A percentile compares a stretch with the other conserved stretches of the same genome.
Evolutionary conservation across 2,888 invertebrate genomes (phyloP).

Genomic region (Drosophila pseudotakahashii): DNA sequence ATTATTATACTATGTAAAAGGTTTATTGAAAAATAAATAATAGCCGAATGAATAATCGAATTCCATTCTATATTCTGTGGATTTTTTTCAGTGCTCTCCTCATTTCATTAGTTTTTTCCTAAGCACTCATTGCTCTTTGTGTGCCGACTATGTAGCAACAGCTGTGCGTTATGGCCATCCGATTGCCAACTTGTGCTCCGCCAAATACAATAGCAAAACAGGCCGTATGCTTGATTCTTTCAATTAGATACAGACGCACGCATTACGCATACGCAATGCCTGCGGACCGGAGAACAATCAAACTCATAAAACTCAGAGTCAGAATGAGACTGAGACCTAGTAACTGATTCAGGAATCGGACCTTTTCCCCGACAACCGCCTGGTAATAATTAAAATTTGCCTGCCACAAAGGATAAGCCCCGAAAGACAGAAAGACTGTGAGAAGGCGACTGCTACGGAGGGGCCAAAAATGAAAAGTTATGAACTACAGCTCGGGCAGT

Average conservation of each 20-base stretch:
- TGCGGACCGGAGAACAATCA: slow-evolving; percentile 44
- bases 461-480: slow-evolving; percentile 44
- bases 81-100: neutral
- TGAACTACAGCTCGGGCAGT: slow-evolving; percentile 55
- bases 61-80: too few relatives aligned
- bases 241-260: slow-evolving; percentile 69
- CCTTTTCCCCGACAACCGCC: slow-evolving; percentile 29
- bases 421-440: slow-evolving; percentile 7
- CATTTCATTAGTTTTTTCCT: neutral
- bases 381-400: slow-evolving; percentile 75
- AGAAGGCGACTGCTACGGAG: slow-evolving; percentile 7
- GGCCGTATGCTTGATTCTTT: slow-evolving; percentile 65
- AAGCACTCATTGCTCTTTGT: neutral
- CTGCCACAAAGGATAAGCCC: slow-evolving; percentile 39
- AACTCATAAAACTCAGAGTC: slow-evolving; percentile 68
- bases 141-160: slow-evolving; percentile 37
- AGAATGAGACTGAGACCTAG: slow-evolving; percentile 20
- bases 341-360: slow-evolving; percentile 19
- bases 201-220: slow-evolving; percentile 47
- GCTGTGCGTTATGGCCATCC: slow-evolving; percentile 49
- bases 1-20: neutral
- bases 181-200: slow-evolving; percentile 32
- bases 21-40: neutral
- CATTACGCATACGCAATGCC: slow-evolving; percentile 71
- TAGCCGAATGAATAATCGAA: neutral